Evolutionary conservation across 2,797 vertebrate species (phyloP).

Genomic region (Sebastes itinus): DNA sequence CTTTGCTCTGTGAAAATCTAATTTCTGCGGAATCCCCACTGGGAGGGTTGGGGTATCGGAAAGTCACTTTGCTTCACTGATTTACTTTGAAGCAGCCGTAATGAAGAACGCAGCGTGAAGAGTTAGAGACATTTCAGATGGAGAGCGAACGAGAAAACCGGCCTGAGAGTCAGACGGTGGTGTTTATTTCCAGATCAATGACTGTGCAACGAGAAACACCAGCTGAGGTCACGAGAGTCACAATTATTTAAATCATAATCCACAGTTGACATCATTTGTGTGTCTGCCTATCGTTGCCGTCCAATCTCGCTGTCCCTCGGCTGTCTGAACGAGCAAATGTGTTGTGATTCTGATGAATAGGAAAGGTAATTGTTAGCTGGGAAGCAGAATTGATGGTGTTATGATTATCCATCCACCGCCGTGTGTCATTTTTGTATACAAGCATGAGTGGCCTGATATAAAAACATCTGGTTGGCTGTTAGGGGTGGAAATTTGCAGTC

Average conservation of each 20-base stretch:
- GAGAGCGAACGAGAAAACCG: background rate
- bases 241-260: constrained; percentile 51
- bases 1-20: constrained; percentile 24
- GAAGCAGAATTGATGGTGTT: constrained; percentile 31
- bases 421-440: background rate
- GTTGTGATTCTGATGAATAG: constrained; percentile 38
- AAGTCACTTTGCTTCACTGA: constrained; percentile 47
- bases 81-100: constrained; percentile 36
- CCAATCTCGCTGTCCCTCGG: constrained; percentile 6
- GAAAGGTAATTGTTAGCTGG: constrained; percentile 41
- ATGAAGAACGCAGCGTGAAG: constrained; percentile 25
- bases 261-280: constrained; percentile 34
- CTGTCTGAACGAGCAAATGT: constrained; percentile 17
- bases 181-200: constrained; percentile 36
- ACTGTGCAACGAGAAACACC: background rate
- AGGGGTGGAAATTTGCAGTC: background rate
- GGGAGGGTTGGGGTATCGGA: background rate
- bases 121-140: constrained; percentile 7
- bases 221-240: constrained; percentile 21
- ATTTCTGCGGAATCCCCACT: constrained; percentile 28
- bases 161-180: constrained; percentile 11
- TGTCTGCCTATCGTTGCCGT: constrained; percentile 20
- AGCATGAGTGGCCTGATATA: background rate
- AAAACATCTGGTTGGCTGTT: constrained; percentile 42
- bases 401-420: constrained; percentile 15